Conservation (phyloP, 2,888 invertebrate genomes). For the Acanthoscelides obtectus region DNA sequence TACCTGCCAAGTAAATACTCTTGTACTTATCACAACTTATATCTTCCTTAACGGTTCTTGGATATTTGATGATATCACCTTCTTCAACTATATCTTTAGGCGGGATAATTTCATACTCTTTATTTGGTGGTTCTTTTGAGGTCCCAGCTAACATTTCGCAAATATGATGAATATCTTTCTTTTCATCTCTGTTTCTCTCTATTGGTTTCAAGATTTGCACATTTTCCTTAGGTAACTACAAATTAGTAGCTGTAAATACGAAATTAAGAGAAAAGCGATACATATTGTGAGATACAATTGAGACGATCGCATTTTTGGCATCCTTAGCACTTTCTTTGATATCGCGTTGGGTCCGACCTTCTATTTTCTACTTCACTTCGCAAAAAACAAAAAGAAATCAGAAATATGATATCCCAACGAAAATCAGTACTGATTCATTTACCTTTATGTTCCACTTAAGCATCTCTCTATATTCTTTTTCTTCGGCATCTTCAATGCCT, state of each 20-base stretch:
- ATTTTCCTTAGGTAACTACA: constrained; percentile 29
- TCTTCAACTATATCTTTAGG: constrained; percentile 27
- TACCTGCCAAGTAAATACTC: constrained; percentile 19
- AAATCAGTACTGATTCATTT: neutral
- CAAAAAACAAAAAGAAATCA: too few species aligned
- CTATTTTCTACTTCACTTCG: too few species aligned
- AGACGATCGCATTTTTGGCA: too few species aligned
- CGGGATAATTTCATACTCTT: constrained; percentile 28
- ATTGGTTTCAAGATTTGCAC: constrained; percentile 31
- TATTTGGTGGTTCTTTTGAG: constrained; percentile 10
- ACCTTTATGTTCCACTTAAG: constrained; percentile 32
- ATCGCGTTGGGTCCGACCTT: too few species aligned
- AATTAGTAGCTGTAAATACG: too few species aligned
- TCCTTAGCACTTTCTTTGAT: too few species aligned
- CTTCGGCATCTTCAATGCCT: constrained; percentile 12
- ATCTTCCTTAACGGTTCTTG: constrained; percentile 15
- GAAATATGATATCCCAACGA: too few species aligned
- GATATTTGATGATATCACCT: constrained; percentile 25
- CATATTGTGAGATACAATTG: too few species aligned
- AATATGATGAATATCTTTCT: constrained; percentile 20
- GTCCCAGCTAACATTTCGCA: constrained; percentile 20
- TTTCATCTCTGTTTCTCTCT: constrained; percentile 15
- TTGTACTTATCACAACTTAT: constrained; percentile 15
- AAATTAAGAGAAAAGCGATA: too few species aligned
- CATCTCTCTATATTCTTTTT: constrained; percentile 35